phyloP scores from a whole-genome alignment of 2,888 invertebrate genomes.

The Caenorhabditis sp. region DNA sequence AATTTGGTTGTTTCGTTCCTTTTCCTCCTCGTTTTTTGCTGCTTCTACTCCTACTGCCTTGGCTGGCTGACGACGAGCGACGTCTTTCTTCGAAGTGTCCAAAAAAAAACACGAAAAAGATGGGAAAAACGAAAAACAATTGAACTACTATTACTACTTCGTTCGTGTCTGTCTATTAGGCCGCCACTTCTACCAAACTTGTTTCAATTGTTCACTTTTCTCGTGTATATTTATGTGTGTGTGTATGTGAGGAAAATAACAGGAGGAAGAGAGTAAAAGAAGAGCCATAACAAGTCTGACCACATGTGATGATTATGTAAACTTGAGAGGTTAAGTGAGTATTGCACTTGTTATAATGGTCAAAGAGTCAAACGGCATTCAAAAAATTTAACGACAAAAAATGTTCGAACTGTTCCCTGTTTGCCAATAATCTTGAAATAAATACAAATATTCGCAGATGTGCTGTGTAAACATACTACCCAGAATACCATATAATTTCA shows the following conservation, averaged over 20 bases:
- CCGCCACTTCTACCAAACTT: neutral
- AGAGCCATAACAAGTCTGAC: no score
- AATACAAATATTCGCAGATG: no score
- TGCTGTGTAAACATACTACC: no score
- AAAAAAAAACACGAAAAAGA: neutral
- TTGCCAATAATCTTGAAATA: no score
- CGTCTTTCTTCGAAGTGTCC: neutral
- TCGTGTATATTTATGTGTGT: neutral
- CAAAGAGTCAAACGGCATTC: no score
- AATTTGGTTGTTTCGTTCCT: conserved; percentile 3
- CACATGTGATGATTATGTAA: neutral
- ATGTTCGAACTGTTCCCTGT: no score
- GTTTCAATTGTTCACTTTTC: neutral
- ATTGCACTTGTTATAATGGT: no score
- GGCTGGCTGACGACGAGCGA: neutral
- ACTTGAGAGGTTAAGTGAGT: neutral
- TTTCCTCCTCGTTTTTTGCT: conserved; percentile 4
- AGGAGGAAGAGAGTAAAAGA: no score
- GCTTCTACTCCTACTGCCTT: neutral
- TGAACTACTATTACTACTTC: neutral
- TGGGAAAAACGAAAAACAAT: neutral
- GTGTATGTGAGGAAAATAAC: no score
- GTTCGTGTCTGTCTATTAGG: neutral
- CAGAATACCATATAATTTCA: no score
- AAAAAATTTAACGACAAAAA: no score